phyloP scores from a whole-genome alignment of 2,113 vertebrate species.

The Ophthalmotilapia sp. region DNA sequence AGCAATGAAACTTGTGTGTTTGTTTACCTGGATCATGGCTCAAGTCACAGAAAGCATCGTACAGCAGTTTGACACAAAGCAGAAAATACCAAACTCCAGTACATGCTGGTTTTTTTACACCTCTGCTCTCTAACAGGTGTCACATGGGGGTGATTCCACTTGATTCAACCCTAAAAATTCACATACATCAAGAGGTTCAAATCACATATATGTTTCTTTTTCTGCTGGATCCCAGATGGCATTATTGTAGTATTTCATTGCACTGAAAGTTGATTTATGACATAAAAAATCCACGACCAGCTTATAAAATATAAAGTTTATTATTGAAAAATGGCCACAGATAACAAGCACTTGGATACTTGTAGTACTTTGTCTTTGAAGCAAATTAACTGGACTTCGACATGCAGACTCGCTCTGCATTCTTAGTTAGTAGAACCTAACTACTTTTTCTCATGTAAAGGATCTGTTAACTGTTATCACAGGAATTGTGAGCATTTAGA shows the following conservation, averaged over 20 bases:
- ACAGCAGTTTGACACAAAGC: neutral
- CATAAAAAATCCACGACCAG: neutral
- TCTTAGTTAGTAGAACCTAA: neutral
- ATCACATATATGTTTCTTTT: neutral
- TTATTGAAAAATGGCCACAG: neutral
- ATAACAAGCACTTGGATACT: neutral
- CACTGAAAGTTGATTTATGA: neutral
- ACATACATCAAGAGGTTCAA: neutral
- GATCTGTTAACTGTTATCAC: neutral
- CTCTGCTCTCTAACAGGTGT: neutral
- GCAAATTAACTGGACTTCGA: neutral
- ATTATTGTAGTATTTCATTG: neutral
- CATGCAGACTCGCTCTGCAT: neutral
- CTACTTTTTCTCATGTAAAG: neutral
- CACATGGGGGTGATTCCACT: neutral
- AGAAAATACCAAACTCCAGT: neutral
- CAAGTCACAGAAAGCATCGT: neutral
- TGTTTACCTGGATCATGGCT: neutral
- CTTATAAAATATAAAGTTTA: neutral
- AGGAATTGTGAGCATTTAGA: neutral
- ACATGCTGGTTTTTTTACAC: neutral
- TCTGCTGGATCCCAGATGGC: neutral
- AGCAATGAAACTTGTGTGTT: neutral
- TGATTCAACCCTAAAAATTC: neutral
- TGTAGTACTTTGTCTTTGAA: neutral